Evolutionary conservation across 2,797 vertebrate genomes (phyloP).

Genomic region (Danionella dracula): DNA sequence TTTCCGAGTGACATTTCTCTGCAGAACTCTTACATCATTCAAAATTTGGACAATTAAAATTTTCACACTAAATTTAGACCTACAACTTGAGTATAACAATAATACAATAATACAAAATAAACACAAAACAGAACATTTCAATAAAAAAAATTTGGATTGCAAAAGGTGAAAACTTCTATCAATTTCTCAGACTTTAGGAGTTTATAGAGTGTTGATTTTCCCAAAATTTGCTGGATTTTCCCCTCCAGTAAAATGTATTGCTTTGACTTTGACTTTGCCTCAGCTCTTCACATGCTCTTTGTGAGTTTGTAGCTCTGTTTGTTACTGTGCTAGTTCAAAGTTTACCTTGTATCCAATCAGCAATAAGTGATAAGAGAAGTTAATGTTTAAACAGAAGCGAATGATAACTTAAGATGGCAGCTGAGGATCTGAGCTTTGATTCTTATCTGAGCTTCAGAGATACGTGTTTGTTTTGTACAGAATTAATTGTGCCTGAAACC

Average conservation of each 20-base stretch:
- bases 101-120: no score
- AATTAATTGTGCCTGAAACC: background rate
- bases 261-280: constrained; percentile 14
- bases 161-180: no score
- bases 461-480: constrained; percentile 25
- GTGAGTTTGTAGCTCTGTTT: background rate
- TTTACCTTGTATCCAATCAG: constrained; percentile 42
- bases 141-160: no score
- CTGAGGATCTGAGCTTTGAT: constrained; percentile 30
- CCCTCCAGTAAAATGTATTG: background rate
- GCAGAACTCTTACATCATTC: constrained; percentile 17
- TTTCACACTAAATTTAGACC: no score
- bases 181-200: no score
- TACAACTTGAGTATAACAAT: no score
- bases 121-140: no score
- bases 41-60: no score
- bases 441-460: constrained; percentile 17
- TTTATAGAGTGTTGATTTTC: no score
- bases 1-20: constrained; percentile 38
- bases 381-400: constrained; percentile 50
- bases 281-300: constrained; percentile 3
- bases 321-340: constrained; percentile 44
- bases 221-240: no score
- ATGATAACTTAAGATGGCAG: constrained; percentile 15
- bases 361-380: constrained; percentile 50